Conservation (phyloP, 1,140 invertebrate species). For the Hydropsyche tenuis region DNA sequence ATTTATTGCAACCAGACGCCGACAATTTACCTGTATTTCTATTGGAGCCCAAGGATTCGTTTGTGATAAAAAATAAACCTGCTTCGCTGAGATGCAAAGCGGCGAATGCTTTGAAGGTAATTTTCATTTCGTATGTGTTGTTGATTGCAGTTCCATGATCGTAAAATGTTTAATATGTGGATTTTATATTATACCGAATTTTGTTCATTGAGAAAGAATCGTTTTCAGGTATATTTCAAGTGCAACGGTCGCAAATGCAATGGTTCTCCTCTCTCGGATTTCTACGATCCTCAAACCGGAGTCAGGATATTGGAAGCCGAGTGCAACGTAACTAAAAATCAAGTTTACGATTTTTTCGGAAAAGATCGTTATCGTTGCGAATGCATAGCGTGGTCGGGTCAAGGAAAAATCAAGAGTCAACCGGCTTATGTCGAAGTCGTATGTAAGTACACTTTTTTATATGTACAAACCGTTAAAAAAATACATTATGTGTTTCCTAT, state of each 20-base stretch:
- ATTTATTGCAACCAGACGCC: conserved; percentile 62
- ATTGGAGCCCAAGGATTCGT: conserved; percentile 80
- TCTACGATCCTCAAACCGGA: conserved; percentile 84
- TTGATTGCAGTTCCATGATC: no score
- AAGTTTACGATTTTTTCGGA: conserved; percentile 90
- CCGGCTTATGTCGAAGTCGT: conserved; percentile 83
- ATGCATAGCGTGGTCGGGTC: conserved; percentile 83
- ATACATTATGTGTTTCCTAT: no score
- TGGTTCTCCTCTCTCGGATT: conserved; percentile 63
- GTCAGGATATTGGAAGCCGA: conserved; percentile 84
- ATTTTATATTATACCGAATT: no score
- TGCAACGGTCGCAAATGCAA: conserved; percentile 76
- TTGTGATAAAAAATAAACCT: conserved; percentile 85
- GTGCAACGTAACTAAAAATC: conserved; percentile 82
- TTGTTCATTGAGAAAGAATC: neutral
- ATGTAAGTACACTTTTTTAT: conserved; percentile 73
- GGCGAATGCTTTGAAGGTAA: conserved; percentile 71
- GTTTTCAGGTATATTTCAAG: conserved; percentile 71
- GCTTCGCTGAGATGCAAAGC: conserved; percentile 81
- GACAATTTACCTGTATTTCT: conserved; percentile 79
- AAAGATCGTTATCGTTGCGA: conserved; percentile 87
- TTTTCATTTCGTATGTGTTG: conserved; percentile 47
- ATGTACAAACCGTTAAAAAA: no score
- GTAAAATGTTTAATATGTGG: no score
- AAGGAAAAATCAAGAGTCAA: conserved; percentile 79